Evolutionary conservation across 2,888 invertebrate genomes (phyloP), one percentile per base, ranked within the genome.

Genomic region (Phengaris alcon): DNA sequence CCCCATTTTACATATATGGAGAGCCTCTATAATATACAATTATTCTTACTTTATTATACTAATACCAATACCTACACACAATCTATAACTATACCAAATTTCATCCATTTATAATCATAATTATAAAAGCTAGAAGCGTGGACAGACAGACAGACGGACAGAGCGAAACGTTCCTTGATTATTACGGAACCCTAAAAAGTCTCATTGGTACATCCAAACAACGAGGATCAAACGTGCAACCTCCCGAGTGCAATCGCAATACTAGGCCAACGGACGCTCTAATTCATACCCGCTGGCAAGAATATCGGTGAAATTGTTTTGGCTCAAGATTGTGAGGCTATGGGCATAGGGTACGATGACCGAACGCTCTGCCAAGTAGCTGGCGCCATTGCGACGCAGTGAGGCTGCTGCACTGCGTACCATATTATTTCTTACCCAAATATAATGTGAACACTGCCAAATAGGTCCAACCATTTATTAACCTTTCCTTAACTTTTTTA

Each of bases 231-330:
- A 48, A 35, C 35, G 35, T 8, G 15, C 57, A 15, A 57, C 15
- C 59, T 64, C 59, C 44, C 6, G 10, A 64, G 8, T 15, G 15
- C 35, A n/a, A 13, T 55, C 55, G 64, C 64, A 35, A 35, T 35
- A 64, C 35, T 64, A 64, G 64, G 35, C 51, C 70, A 70, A 48
- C 48, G 69, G n/a, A 1, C 7, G 64, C 35, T 64, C 64, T 51
- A 70, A 70, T 70, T 70, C 70, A 69, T 48, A 22, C 48, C 51
- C 84, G 83, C 86, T 89, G 87, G 88, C 89, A 90, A 89, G 91
- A 89, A 89, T 88, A 91, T 92, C 88, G 90, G 88, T 85, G 86
- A 90, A 93, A 93, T 93, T 92, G 92, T 91, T 92, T 93, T 93
- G 93, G 93, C 85, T 84, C 84, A 80, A 82, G 83, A 80, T 83